Evolutionary conservation across 2,113 vertebrate species (phyloP), one percentile per base, ranked within the genome.

Genomic region (Megaceryle maxima): DNA sequence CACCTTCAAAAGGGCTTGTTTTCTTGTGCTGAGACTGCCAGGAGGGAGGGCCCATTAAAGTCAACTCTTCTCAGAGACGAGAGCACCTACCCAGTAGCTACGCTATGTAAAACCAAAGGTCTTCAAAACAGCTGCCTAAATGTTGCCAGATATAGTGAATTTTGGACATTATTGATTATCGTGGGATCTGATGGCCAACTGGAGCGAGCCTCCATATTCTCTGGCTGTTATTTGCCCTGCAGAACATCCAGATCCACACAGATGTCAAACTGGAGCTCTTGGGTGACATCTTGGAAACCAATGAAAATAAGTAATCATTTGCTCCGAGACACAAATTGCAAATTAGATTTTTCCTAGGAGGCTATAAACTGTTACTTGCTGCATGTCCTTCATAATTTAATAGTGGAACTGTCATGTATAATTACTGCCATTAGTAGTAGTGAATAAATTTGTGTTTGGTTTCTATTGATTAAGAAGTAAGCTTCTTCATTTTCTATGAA

Each of bases 401-500:
- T 88, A 96, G 83, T 66, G 66, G 31, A 94, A 95, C 43, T 88
- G 72, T 59, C 33, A 95, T 77, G 63, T 90, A 91, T 90, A 87
- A 96, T 94, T 91, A 77, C 64, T 91, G 90, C 87, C 64, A 92
- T 90, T 85, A 96, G 88, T 88, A 79, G 82, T 73, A 87, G 41
- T 83, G 89, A 93, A 93, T 92, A 94, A 75, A 95, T 96, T 93
- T 93, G 80, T 95, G 90, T 94, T 96, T 92, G 46, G 67, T 87
- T 94, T 90, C 92, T 92, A 91, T 96, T 95, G 95, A 97, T 95
- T 95, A 97, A 88, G 44, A 89, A 88, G 59, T 55, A 94, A 97
- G 91, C 57, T 73, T 56, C 67, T 88, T 92, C 87, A 21, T 83
- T 90, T 93, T 88, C 72, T 74, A 91, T 22, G 44, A 96, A 92